A percentile compares a stretch with the other conserved stretches of the same genome.
Conservation (phyloP, 2,888 invertebrate species). For the Drosophila fulvimacula region DNA sequence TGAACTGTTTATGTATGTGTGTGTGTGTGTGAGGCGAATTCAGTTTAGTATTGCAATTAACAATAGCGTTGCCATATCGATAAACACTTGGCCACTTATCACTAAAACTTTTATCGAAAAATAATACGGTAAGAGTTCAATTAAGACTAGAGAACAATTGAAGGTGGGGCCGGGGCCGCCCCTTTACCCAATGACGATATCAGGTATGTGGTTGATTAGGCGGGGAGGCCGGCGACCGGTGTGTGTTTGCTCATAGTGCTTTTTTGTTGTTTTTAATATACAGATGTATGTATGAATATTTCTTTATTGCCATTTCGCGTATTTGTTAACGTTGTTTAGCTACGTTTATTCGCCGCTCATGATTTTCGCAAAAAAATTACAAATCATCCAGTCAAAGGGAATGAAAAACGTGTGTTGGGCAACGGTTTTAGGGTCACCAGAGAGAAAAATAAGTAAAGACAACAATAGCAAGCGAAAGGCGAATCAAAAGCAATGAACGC, state of each 20-base stretch:
- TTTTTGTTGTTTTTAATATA: not conserved
- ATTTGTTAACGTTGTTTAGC: conserved; percentile 27
- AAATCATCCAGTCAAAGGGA: conserved; percentile 49
- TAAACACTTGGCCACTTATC: conserved; percentile 41
- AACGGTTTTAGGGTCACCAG: conserved; percentile 49
- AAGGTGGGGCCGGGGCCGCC: not conserved
- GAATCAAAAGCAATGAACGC: conserved; percentile 17
- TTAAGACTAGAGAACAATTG: conserved; percentile 27
- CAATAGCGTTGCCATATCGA: conserved; percentile 43
- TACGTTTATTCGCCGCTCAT: conserved; percentile 11
- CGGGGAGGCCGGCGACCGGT: not conserved
- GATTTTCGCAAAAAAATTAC: conserved; percentile 44
- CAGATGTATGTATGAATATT: not conserved
- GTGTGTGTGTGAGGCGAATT: not conserved
- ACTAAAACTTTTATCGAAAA: conserved; percentile 47
- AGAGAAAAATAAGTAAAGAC: conserved; percentile 4
- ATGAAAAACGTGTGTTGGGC: conserved; percentile 31
- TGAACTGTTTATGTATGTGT: conserved; percentile 8
- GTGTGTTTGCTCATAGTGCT: not conserved
- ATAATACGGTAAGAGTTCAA: conserved; percentile 53
- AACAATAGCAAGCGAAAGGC: conserved; percentile 29
- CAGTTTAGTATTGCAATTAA: conserved; percentile 22
- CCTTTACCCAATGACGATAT: conserved; percentile 17
- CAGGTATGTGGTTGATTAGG: not conserved
- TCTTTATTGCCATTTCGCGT: conserved; percentile 16